These are phyloP conservation scores for Xiphias gladius DNA, from an alignment of 2,113 vertebrate genomes.

Conservation along the genomic window DNA sequence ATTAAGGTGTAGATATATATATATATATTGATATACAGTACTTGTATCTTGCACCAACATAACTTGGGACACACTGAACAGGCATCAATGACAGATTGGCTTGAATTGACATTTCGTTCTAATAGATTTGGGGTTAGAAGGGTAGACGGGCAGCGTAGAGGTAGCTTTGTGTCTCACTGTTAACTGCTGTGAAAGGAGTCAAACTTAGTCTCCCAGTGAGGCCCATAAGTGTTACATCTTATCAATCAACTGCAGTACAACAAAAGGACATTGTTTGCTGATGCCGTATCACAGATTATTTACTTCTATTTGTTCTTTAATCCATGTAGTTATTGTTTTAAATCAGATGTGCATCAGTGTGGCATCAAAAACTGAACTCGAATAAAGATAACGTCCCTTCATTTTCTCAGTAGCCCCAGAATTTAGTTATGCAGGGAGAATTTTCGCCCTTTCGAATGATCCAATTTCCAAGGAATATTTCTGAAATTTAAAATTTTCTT, in stretches of 20 bases:
- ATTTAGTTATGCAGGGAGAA: neutral
- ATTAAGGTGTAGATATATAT: constrained; percentile 50
- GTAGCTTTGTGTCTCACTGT: constrained; percentile 77
- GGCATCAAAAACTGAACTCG: constrained; percentile 8
- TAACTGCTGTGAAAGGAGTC: constrained; percentile 37
- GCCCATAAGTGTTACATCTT: constrained; percentile 49
- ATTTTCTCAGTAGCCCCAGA: neutral
- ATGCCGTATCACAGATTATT: constrained; percentile 9
- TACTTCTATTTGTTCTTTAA: neutral
- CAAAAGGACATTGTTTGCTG: constrained; percentile 9
- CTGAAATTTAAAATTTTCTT: neutral
- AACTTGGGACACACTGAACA: constrained; percentile 57
- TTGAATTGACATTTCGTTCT: constrained; percentile 38
- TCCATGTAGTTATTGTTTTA: constrained; percentile 13
- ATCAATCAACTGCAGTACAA: constrained; percentile 16
- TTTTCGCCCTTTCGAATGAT: neutral
- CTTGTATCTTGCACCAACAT: constrained; percentile 69
- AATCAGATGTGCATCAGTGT: constrained; percentile 30
- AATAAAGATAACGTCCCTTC: constrained; percentile 25
- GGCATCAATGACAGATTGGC: constrained; percentile 54
- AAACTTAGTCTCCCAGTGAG: constrained; percentile 41
- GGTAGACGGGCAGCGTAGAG: constrained; percentile 61
- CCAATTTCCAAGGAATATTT: neutral
- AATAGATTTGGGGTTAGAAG: constrained; percentile 24
- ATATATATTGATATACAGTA: constrained; percentile 74